These are phyloP conservation scores for Zaprionus lachaisei DNA, from an alignment of 1,140 invertebrate species.

Conservation along the genomic window DNA sequence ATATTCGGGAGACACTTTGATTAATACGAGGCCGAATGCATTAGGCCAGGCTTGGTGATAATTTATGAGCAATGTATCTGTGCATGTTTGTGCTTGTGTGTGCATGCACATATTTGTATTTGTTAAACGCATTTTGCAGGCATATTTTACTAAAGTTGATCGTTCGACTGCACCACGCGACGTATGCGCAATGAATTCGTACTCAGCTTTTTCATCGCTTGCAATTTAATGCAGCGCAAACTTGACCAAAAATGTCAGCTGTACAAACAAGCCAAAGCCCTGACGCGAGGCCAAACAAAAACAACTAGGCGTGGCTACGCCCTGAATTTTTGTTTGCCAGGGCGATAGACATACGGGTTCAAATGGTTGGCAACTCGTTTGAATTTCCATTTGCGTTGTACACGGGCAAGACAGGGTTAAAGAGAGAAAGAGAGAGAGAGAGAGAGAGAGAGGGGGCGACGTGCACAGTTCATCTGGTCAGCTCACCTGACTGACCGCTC, in stretches of 20 bases:
- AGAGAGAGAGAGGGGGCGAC: not conserved
- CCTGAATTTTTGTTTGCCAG: conserved; percentile 22
- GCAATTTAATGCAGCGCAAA: conserved; percentile 40
- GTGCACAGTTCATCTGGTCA: conserved; percentile 39
- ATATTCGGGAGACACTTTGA: conserved; percentile 64
- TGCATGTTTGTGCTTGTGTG: conserved; percentile 40
- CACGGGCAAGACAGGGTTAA: not conserved
- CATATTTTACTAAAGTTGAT: conserved; percentile 43
- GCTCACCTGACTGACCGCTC: conserved; percentile 35
- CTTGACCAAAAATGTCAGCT: conserved; percentile 76
- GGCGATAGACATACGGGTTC: conserved; percentile 63
- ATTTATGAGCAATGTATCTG: conserved; percentile 54
- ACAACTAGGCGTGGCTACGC: conserved; percentile 21
- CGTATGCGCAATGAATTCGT: conserved; percentile 25
- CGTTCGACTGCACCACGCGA: conserved; percentile 24
- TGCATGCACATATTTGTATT: conserved; percentile 43
- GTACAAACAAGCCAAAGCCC: conserved; percentile 59
- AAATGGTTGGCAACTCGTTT: conserved; percentile 63
- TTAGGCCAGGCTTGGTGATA: conserved; percentile 64
- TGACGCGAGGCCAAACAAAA: conserved; percentile 30
- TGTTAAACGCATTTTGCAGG: conserved; percentile 54
- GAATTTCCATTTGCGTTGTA: conserved; percentile 72
- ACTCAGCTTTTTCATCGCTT: conserved; percentile 28
- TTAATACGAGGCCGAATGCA: conserved; percentile 79
- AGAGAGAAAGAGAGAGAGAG: not conserved